Evolutionary conservation across 1,140 invertebrate genomes (phyloP).

Genomic region (Melitaea cinxia): DNA sequence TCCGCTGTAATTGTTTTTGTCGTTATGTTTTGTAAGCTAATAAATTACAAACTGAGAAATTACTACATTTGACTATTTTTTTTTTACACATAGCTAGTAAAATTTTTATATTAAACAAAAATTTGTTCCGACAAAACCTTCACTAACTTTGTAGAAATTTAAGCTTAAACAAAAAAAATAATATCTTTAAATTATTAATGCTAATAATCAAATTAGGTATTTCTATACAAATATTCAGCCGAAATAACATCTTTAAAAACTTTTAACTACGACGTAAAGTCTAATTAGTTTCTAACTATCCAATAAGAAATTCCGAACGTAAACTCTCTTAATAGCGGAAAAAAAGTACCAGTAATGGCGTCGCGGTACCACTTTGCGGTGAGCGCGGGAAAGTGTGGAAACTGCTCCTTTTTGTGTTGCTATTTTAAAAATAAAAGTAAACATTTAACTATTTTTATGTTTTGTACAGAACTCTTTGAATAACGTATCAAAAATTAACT

Average conservation of each 20-base stretch:
- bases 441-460: slow-evolving; percentile 3
- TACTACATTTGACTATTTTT: no score
- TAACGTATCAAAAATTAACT: not conserved
- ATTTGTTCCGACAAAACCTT: no score
- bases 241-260: not conserved
- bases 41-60: no score
- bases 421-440: slow-evolving; percentile 7
- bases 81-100: no score
- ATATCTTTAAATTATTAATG: no score
- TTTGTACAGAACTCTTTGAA: not conserved
- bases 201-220: no score
- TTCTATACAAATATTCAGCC: not conserved
- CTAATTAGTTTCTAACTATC: slow-evolving; percentile 42
- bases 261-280: not conserved
- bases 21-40: no score
- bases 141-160: no score
- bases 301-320: slow-evolving; percentile 44
- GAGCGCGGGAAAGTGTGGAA: slow-evolving; percentile 39
- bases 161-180: no score
- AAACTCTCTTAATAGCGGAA: slow-evolving; percentile 42
- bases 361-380: slow-evolving; percentile 44
- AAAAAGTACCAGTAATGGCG: slow-evolving; percentile 38
- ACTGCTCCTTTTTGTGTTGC: slow-evolving; percentile 29
- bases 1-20: no score
- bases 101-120: no score